Evolutionary conservation across 2,113 vertebrate genomes (phyloP).

Genomic region (Pterophyllum scalare): DNA sequence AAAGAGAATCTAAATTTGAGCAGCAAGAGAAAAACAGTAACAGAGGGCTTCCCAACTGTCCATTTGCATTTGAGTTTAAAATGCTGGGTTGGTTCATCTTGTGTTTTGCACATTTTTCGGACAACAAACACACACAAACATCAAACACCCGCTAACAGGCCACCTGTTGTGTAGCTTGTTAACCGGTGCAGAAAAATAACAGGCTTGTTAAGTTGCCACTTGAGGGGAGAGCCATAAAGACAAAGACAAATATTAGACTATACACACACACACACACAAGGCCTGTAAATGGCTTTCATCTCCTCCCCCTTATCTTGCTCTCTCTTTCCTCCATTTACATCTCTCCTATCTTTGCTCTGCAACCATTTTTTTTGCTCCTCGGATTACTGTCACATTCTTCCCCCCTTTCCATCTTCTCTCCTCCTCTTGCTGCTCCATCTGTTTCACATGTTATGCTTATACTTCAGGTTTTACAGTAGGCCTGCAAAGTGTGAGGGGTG

Average conservation of each 20-base stretch:
- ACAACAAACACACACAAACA: not conserved
- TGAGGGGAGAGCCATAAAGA: slow-evolving; percentile 49
- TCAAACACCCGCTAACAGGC: not conserved
- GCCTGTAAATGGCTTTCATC: slow-evolving; percentile 14
- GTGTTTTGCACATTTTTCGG: not conserved
- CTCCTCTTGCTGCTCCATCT: slow-evolving; percentile 13
- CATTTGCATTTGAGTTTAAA: not conserved
- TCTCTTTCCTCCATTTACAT: not conserved
- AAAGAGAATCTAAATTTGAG: too few relatives aligned
- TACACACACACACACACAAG: slow-evolving; percentile 48
- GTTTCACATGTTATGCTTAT: slow-evolving; percentile 44
- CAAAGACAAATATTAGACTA: slow-evolving; percentile 46
- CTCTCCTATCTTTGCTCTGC: not conserved
- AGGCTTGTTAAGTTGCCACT: slow-evolving; percentile 67
- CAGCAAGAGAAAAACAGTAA: not conserved
- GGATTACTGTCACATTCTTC: not conserved
- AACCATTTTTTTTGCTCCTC: not conserved
- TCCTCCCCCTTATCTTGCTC: not conserved
- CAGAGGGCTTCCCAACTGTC: not conserved
- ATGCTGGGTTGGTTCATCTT: not conserved
- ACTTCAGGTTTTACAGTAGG: slow-evolving; percentile 43
- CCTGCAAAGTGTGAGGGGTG: slow-evolving; percentile 26
- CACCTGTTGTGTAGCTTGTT: slow-evolving; percentile 58
- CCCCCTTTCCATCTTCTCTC: not conserved
- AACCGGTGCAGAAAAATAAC: slow-evolving; percentile 55